These are phyloP conservation scores for Drosophila buzzatii DNA, from an alignment of 2,888 invertebrate genomes.

Conservation along the genomic window DNA sequence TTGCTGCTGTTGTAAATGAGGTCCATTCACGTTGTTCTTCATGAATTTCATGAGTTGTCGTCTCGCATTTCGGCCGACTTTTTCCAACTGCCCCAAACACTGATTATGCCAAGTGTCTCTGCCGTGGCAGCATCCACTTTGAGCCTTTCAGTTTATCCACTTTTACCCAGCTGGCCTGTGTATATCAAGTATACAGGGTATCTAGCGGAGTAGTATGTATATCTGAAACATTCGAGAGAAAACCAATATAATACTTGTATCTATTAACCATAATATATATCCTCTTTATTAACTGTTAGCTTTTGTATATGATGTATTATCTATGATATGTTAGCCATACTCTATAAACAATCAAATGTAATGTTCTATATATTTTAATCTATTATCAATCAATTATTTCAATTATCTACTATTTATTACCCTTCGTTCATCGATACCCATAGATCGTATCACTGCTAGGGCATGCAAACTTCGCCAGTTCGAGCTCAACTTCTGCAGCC, in stretches of 20 bases:
- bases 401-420: background rate
- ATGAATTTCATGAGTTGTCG: slow-evolving; percentile 70
- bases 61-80: slow-evolving; percentile 45
- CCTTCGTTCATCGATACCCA: no score
- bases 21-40: slow-evolving; percentile 44
- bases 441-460: background rate
- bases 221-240: background rate
- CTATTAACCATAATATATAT: background rate
- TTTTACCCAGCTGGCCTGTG: slow-evolving; percentile 9
- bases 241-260: no score
- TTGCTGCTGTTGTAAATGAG: slow-evolving; percentile 28
- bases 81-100: slow-evolving; percentile 42
- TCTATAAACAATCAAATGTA: background rate
- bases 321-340: background rate
- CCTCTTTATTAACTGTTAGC: background rate
- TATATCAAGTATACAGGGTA: background rate
- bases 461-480: background rate
- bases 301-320: background rate
- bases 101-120: slow-evolving; percentile 67
- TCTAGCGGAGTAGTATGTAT: background rate
- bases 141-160: slow-evolving; percentile 26
- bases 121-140: slow-evolving; percentile 43
- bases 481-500: background rate
- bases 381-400: background rate
- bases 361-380: no score